Evolutionary conservation across 2,113 vertebrate genomes (phyloP).

Genomic region (Thalassarche chlororhynchos): DNA sequence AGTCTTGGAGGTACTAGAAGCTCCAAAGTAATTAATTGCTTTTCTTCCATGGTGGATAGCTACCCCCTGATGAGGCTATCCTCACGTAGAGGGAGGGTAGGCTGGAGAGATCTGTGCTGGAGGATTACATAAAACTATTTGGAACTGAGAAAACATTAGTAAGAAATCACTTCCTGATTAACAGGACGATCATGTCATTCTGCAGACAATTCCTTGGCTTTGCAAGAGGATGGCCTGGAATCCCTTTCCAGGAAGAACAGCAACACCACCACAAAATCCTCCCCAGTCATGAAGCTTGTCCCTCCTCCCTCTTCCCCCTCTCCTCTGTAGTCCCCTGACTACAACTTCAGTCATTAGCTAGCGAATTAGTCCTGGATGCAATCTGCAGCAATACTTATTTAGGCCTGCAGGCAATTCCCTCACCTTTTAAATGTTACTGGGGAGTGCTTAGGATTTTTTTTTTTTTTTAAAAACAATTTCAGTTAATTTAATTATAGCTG

Average conservation of each 20-base stretch:
- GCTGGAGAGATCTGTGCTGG: not conserved
- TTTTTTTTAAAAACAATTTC: not conserved
- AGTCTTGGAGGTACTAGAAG: not conserved
- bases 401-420: constrained; percentile 42
- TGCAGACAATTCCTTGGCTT: not conserved
- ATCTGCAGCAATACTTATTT: not conserved
- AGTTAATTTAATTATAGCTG: constrained; percentile 57
- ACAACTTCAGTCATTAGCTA: not conserved
- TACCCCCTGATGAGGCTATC: not conserved
- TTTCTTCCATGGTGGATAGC: too few species aligned
- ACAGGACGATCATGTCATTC: not conserved
- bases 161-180: not conserved
- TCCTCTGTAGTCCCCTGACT: not conserved
- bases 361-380: not conserved
- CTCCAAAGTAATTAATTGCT: not conserved
- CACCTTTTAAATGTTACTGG: constrained; percentile 19
- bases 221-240: not conserved
- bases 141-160: not conserved
- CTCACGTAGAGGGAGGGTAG: not conserved
- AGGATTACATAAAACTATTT: not conserved
- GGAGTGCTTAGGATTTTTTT: not conserved
- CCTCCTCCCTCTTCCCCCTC: not conserved
- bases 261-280: not conserved
- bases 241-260: not conserved
- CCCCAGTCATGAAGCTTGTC: not conserved